Conservation (phyloP, 1,140 invertebrate species). For the Lepidurus packardi region DNA sequence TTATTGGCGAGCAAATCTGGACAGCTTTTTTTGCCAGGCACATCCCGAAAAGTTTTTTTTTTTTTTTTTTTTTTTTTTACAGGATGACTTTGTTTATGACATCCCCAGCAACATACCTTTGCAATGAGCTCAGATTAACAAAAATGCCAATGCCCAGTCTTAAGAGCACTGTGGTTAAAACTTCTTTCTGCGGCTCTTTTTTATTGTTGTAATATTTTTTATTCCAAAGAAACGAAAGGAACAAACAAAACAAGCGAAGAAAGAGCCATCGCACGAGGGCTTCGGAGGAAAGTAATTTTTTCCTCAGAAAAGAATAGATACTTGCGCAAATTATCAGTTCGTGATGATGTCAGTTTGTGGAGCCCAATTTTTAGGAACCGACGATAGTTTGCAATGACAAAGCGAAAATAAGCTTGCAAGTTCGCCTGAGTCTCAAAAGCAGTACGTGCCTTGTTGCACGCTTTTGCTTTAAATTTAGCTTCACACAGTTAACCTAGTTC, state of each 20-base stretch:
- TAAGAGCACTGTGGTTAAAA: not conserved
- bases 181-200: not conserved
- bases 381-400: not conserved
- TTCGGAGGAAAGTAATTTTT: not conserved
- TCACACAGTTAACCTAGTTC: no score
- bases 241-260: not conserved
- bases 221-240: not conserved
- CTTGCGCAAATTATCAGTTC: not conserved
- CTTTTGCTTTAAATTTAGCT: no score
- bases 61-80: not conserved
- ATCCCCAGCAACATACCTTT: not conserved
- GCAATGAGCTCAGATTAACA: constrained; percentile 5
- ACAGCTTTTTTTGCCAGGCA: no score
- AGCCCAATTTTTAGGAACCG: not conserved
- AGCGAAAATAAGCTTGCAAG: not conserved
- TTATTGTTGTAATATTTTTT: no score
- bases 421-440: no score
- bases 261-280: not conserved
- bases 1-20: no score
- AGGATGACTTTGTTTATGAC: constrained; percentile 9
- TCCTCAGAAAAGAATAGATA: not conserved
- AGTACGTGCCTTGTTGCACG: no score
- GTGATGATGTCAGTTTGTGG: not conserved
- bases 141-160: not conserved
- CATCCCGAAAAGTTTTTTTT: no score